phyloP scores from a whole-genome alignment of 2,797 vertebrate species.

The Scarus forsteni region DNA sequence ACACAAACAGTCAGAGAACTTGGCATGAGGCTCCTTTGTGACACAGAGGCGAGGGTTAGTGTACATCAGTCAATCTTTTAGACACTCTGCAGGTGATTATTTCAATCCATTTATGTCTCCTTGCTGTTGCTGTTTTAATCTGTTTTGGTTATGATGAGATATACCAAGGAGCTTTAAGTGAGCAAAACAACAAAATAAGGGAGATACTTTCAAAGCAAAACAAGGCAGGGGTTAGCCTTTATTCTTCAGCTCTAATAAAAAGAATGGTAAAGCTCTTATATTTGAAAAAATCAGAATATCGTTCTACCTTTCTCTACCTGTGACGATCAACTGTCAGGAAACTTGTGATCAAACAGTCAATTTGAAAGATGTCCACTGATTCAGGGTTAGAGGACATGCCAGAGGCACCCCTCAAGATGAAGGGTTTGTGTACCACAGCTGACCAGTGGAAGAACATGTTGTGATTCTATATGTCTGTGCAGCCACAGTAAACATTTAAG shows the following conservation, averaged over 20 bases:
- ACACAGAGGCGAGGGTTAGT: conserved; percentile 8
- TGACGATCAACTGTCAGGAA: no score
- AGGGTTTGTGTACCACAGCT: no score
- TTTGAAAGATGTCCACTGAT: no score
- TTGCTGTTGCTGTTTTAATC: conserved; percentile 2
- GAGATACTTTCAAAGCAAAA: not conserved
- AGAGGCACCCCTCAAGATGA: no score
- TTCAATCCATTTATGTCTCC: conserved; percentile 17
- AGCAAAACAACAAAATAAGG: conserved; percentile 3
- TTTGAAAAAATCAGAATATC: not conserved
- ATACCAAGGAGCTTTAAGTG: not conserved
- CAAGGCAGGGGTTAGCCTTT: not conserved
- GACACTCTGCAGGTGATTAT: conserved; percentile 31
- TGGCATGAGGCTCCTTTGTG: conserved; percentile 38
- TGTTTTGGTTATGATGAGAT: not conserved
- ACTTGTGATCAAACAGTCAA: no score
- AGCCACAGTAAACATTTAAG: no score
- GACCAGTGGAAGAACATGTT: no score
- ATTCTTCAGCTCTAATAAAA: not conserved
- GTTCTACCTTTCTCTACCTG: no score
- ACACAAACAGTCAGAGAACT: conserved; percentile 43
- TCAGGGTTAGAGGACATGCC: no score
- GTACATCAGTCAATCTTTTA: conserved; percentile 14
- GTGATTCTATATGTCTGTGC: no score
- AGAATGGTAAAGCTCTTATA: not conserved